Base-by-base conservation (phyloP, 2,797 vertebrate species). In the Glyptemys insculpta region DNA sequence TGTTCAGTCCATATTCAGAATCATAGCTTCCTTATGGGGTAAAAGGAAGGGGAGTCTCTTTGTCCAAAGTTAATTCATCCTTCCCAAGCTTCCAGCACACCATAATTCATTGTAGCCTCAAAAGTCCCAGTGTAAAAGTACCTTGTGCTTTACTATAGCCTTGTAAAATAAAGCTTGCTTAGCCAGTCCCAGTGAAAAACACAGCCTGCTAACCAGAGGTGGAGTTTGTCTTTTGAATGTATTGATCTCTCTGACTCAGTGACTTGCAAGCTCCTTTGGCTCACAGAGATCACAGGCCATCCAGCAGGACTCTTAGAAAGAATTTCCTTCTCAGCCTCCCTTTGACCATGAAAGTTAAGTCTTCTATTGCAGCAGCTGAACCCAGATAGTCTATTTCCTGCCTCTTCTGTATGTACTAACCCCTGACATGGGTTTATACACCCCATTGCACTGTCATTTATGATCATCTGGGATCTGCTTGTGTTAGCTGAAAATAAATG, bases 221-320 rank as follows among this genome's bases (percentile, higher is more conserved):
- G 6, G 12, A 3, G 3, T 0, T 0, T 0, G 0, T 53, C 15
- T 65, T 31, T 53, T 19, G 1, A 86, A 49, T 5, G 6, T 83
- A 68, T 62, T 31, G 9, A n/a, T 59, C 54, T 65, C 34, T 65
- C 21, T 50, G n/a, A 37, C n/a, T 90, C n/a, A 87, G 7, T 21
- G 0, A 1, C 29, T 41, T 6, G 0, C 52, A 41, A 41, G 25
- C 9, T 65, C 8, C 14, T 3, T 62, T n/a, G 44, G 12, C 23
- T 37, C 0, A 0, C 1, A 0, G 19, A 52, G 1, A 1, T 74
- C 47, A 81, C 52, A 10, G 5, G 0, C 31, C 10, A 8, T 79
- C 34, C 4, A 4, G 41, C n/a, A 72, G 76, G 57, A 27, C 9
- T 27, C 41, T 44, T 57, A n/a, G 4, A 25, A 56, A 78, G 18